A percentile compares a stretch with the other conserved stretches of the same genome.
These are phyloP conservation scores for Upupa epops DNA, from an alignment of 2,113 vertebrate genomes.

Conservation along the genomic window DNA sequence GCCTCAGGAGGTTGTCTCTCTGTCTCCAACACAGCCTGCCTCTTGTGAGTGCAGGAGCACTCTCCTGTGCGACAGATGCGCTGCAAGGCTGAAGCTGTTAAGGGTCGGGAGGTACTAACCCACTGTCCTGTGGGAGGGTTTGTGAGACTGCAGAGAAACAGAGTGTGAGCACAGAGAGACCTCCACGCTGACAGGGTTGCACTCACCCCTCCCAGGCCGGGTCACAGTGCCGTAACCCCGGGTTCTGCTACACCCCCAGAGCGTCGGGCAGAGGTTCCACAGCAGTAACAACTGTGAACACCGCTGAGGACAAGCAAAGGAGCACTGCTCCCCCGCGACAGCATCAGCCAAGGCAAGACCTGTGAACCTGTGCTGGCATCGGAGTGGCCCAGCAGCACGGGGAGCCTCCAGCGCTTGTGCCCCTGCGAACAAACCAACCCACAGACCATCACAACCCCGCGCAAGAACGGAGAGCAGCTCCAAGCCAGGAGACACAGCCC, in stretches of 20 bases:
- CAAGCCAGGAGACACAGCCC: not conserved
- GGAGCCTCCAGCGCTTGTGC: too few species aligned
- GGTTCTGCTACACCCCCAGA: not conserved
- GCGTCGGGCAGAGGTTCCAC: not conserved
- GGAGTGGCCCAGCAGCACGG: not conserved
- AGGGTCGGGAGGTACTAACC: not conserved
- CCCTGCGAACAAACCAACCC: too few species aligned
- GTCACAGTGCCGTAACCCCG: not conserved
- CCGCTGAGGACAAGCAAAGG: fast-evolving
- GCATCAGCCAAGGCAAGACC: not conserved
- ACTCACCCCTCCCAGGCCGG: too few species aligned
- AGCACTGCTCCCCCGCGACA: not conserved
- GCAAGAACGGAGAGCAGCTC: not conserved
- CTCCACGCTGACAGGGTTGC: too few species aligned
- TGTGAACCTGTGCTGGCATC: not conserved
- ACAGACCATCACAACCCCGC: too few species aligned
- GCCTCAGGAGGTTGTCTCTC: not conserved
- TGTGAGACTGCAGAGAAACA: not conserved
- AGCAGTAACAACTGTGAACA: too few species aligned
- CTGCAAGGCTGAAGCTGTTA: not conserved
- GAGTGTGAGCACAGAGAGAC: not conserved
- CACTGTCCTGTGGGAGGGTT: not conserved
- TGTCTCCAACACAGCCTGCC: not conserved
- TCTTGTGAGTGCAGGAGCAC: not conserved
- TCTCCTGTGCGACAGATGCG: not conserved